Percentiles rank a stretch among this genome's conserved stretches.
Evolutionary conservation across 2,888 invertebrate species (phyloP).

Genomic region (Drosophila greeni): DNA sequence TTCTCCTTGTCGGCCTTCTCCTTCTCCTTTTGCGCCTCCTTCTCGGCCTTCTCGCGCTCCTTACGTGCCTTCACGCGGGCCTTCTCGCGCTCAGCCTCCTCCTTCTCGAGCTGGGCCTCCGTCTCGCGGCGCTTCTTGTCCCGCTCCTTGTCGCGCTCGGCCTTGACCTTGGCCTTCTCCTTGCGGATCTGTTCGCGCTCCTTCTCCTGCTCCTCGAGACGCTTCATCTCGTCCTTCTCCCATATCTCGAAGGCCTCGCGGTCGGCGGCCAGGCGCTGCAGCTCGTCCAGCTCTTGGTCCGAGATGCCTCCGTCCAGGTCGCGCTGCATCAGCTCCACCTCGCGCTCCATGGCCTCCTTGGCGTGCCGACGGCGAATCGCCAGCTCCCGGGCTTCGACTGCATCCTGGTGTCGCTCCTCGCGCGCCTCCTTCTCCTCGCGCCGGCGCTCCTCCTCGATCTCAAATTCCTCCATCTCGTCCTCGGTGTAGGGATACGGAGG

Average conservation of each 20-base stretch:
- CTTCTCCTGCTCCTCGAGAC: slow-evolving; percentile 44
- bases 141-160: slow-evolving; percentile 30
- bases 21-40: slow-evolving; percentile 32
- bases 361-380: slow-evolving; percentile 56
- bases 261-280: slow-evolving; percentile 40
- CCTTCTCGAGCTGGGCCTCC: slow-evolving; percentile 37
- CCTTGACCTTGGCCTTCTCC: slow-evolving; percentile 40
- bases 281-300: slow-evolving; percentile 48
- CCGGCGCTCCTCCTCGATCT: slow-evolving; percentile 49
- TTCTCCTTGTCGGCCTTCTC: slow-evolving; percentile 34
- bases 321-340: slow-evolving; percentile 60
- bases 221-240: slow-evolving; percentile 56
- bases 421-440: slow-evolving; percentile 46
- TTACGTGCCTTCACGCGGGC: slow-evolving; percentile 39
- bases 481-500: slow-evolving; percentile 63
- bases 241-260: slow-evolving; percentile 55
- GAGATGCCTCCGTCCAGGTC: slow-evolving; percentile 51
- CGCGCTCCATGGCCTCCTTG: slow-evolving; percentile 53
- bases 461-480: slow-evolving; percentile 56
- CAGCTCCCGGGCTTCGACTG: slow-evolving; percentile 47
- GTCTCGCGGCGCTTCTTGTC: slow-evolving; percentile 22
- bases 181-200: slow-evolving; percentile 33
- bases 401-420: slow-evolving; percentile 40
- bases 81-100: slow-evolving; percentile 39
- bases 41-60: slow-evolving; percentile 34